Conservation (phyloP, 2,113 vertebrate genomes). For the Loxodonta africana region DNA sequence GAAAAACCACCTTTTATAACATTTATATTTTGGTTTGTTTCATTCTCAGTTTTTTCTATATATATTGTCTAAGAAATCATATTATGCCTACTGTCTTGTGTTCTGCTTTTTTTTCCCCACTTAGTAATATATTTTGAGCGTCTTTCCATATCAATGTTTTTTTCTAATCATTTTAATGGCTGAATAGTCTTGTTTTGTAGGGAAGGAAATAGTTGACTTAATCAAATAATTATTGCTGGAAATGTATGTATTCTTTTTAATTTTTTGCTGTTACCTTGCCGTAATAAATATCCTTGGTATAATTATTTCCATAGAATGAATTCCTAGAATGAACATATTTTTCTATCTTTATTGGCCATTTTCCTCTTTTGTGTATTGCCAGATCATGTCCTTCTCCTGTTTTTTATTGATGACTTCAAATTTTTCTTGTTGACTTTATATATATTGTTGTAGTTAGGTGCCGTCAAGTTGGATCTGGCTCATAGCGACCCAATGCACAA, state of each 20-base stretch:
- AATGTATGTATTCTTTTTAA: neutral
- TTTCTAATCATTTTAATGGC: neutral
- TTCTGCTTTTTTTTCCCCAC: neutral
- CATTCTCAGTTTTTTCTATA: neutral
- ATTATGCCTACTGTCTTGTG: neutral
- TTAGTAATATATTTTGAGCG: neutral
- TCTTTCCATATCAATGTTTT: neutral
- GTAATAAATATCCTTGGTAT: neutral
- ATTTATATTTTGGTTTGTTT: neutral
- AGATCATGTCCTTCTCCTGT: neutral
- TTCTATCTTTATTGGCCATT: neutral
- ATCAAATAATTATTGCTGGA: neutral
- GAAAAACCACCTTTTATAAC: neutral
- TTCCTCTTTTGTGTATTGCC: neutral
- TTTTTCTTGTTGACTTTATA: neutral
- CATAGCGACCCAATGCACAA: neutral
- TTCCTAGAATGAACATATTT: neutral
- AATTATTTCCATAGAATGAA: neutral
- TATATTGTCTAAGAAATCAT: neutral
- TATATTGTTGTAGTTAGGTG: neutral
- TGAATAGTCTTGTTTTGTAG: neutral
- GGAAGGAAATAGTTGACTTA: neutral
- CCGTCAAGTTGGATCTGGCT: neutral
- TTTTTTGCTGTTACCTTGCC: neutral
- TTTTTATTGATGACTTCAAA: neutral